Evolutionary conservation across 2,888 invertebrate genomes (phyloP), one percentile per base, ranked within the genome.

Genomic region (Hetaerina titia): DNA sequence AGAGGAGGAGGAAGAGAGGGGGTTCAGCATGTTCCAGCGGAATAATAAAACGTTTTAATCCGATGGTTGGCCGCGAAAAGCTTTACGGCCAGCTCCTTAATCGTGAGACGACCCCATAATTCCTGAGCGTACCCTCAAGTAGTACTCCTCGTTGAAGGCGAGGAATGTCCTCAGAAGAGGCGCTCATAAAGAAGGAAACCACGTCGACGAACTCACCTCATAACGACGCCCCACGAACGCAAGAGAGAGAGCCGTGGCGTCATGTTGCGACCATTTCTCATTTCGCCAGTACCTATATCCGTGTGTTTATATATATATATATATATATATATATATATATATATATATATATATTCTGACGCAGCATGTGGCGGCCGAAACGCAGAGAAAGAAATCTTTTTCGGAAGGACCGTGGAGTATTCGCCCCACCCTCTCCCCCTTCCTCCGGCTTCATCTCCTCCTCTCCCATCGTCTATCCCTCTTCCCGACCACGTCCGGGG

Each of bases 201-300:
- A 13, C 81, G 31, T 8, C 81, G 25, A 0, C 22, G 4, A 81
- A 13, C 81, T 31, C 81, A 81, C 31, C 81, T 81, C 31, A 69
- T 45, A 45, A 45, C 69, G 22, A 22, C 69, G 7, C 19, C 81
- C 11, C n/a, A n/a, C 22, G 31, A 69, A 69, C 81, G n/a, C 25
- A 13, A 7, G 81, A 7, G 22, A 7, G 81, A 7, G 81, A 81
- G 22, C 25, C 31, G 81, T 9, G 81, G 31, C 81, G 81, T 81
- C 81, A 81, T 81, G 81, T 81, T 31, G 81, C 31, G 81, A 81
- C 31, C 81, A 81, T 81, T 81, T 31, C 81, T 81, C 81, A 81
- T 81, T 6, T 15, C 81, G 11, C 11, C 0, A 13, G 81, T 15
- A 31, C 0, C 45, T 45, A 45, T 45, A 45, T 45, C 1, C 45